These are phyloP conservation scores for Atherinosoma microstoma DNA, from an alignment of 2,797 vertebrate genomes.

Conservation along the genomic window DNA sequence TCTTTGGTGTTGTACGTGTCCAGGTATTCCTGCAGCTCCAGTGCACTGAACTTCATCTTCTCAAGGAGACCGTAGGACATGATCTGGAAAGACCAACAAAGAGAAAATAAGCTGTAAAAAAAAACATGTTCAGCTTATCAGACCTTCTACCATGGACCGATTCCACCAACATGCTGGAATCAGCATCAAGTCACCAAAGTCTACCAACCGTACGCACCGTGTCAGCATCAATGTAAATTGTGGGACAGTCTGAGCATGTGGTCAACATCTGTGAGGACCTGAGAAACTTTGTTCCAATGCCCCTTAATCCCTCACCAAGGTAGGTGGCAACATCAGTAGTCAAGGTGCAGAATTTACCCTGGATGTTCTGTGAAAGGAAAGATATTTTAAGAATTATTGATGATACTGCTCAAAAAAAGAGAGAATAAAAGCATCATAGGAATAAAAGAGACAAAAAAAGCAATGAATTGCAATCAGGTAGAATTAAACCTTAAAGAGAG, in stretches of 20 bases:
- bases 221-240: constrained; percentile 96
- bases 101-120: not conserved
- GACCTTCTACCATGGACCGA: not conserved
- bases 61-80: constrained; percentile 97
- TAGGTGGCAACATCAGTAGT: constrained; percentile 95
- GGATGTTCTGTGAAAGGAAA: constrained; percentile 88
- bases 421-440: not conserved
- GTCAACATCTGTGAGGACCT: constrained; percentile 97
- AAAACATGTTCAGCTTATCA: not conserved
- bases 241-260: constrained; percentile 95
- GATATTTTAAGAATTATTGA: not conserved
- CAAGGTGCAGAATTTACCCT: constrained; percentile 96
- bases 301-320: constrained; percentile 93
- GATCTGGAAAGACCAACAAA: constrained; percentile 82
- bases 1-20: constrained; percentile 96
- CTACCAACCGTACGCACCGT: constrained; percentile 87
- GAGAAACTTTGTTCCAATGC: constrained; percentile 96
- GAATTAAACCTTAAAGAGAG: constrained; percentile 94
- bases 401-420: not conserved
- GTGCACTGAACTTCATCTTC: constrained; percentile 97
- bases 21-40: constrained; percentile 97
- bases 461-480: not conserved
- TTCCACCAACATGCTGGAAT: constrained; percentile 1
- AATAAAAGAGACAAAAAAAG: not conserved
- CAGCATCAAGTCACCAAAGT: not conserved